Conservation (phyloP, 2,797 vertebrate species). For the Notamacropus eugenii region DNA sequence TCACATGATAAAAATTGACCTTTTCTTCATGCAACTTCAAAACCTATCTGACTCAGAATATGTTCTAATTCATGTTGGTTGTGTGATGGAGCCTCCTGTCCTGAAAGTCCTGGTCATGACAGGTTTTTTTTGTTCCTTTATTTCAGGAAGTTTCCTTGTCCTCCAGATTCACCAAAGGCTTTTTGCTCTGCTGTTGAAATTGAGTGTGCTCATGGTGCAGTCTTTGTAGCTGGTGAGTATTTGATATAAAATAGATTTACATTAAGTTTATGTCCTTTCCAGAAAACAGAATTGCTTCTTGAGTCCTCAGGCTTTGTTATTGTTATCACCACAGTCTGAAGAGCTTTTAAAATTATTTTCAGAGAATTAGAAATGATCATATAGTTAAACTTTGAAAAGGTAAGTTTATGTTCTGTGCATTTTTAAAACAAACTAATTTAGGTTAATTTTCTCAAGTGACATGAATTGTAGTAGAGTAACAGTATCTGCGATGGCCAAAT, state of each 20-base stretch:
- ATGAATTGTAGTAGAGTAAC: background rate
- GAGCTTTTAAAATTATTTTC: constrained; percentile 36
- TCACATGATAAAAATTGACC: background rate
- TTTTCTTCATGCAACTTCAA: background rate
- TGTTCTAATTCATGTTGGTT: constrained; percentile 53
- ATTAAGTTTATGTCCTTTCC: constrained; percentile 34
- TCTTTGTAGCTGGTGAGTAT: constrained; percentile 94
- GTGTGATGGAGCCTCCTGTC: constrained; percentile 17
- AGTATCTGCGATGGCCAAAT: background rate
- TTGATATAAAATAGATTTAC: constrained; percentile 59
- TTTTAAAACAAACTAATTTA: constrained; percentile 19
- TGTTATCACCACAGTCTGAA: constrained; percentile 45
- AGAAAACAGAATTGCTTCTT: background rate
- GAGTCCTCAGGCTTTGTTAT: constrained; percentile 50
- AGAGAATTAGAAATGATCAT: constrained; percentile 37
- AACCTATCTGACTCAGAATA: background rate
- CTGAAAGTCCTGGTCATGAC: constrained; percentile 52
- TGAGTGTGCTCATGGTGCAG: constrained; percentile 92
- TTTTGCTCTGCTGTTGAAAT: constrained; percentile 88
- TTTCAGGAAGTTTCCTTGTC: constrained; percentile 90
- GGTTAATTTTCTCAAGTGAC: constrained; percentile 47
- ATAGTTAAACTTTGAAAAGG: background rate
- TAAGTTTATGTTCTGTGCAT: constrained; percentile 24
- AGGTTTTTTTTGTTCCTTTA: constrained; percentile 38
- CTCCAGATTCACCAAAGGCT: constrained; percentile 86